Conservation (phyloP, 2,888 invertebrate species). For the Lottia gigantea region DNA sequence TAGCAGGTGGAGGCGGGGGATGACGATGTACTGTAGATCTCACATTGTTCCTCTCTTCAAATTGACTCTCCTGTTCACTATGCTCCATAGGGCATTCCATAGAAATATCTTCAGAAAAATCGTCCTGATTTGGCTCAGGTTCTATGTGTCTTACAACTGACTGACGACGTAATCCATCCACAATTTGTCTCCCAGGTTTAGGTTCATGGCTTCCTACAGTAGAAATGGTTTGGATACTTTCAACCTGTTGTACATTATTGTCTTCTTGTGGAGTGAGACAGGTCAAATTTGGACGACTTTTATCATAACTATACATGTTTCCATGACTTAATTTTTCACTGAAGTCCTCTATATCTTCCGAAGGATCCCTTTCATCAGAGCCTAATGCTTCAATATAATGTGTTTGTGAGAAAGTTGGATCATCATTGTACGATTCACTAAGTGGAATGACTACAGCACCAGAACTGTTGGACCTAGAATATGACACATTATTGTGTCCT, state of each 20-base stretch:
- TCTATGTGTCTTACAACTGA: not conserved
- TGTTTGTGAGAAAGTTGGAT: not conserved
- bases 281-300: not conserved
- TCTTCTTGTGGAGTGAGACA: conserved; percentile 9
- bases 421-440: not conserved
- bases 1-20: conserved; percentile 14
- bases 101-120: not conserved
- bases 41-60: not conserved
- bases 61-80: not conserved
- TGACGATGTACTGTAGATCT: not conserved
- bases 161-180: not conserved
- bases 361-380: not conserved
- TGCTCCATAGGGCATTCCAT: not conserved
- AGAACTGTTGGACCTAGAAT: not conserved
- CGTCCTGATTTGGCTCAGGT: not conserved
- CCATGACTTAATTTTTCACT: not conserved
- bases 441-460: conserved; percentile 1
- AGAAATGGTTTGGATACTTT: not conserved
- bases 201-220: not conserved
- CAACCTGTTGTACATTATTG: no score
- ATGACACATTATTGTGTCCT: not conserved
- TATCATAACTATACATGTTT: not conserved
- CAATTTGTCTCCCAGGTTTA: not conserved
- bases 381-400: not conserved
- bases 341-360: conserved; percentile 4